A percentile compares a stretch with the other conserved stretches of the same genome.
Conservation (phyloP, 2,888 invertebrate species). For the Candidula unifasciata region DNA sequence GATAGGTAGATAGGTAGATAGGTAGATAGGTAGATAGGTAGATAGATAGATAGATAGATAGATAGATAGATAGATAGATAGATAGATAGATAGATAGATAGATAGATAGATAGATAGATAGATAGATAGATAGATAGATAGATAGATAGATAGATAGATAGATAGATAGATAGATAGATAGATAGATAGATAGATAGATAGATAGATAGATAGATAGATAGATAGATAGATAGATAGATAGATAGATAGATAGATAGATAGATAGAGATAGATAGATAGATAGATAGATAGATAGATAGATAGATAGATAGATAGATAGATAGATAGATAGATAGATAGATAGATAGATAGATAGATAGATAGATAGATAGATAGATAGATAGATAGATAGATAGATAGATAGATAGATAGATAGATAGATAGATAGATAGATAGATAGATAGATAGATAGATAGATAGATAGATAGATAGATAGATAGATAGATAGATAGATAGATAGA, state of each 20-base stretch:
- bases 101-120: neutral
- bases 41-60: neutral
- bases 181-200: constrained; percentile 8
- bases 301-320: constrained; percentile 8
- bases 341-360: constrained; percentile 8
- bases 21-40: neutral
- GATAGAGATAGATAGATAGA: constrained; percentile 8
- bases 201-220: constrained; percentile 8
- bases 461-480: constrained; percentile 8
- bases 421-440: constrained; percentile 8
- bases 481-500: constrained; percentile 8
- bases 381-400: constrained; percentile 8
- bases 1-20: neutral
- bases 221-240: constrained; percentile 8
- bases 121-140: neutral
- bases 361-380: constrained; percentile 8
- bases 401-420: constrained; percentile 8
- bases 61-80: neutral
- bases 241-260: neutral
- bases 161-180: constrained; percentile 8
- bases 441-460: constrained; percentile 8
- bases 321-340: constrained; percentile 8
- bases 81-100: neutral
- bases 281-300: constrained; percentile 8
- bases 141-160: neutral